Evolutionary conservation across 1,140 invertebrate genomes (phyloP), one percentile per base, ranked within the genome.

Genomic region (Pachypeltis micranthus): DNA sequence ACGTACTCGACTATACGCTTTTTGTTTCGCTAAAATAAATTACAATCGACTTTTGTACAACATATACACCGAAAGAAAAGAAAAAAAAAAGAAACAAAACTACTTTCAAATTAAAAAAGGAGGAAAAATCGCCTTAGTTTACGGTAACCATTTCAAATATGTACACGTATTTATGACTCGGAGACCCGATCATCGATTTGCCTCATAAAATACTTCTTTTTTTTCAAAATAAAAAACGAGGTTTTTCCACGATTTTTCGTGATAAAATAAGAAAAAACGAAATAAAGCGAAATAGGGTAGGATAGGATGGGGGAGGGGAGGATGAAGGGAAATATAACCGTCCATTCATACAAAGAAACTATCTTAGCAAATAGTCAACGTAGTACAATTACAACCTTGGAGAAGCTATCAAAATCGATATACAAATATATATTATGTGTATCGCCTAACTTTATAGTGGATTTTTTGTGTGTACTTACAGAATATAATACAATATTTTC

Each of bases 381-480:
- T 59, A 34, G 55, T 26, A 23, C 31, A 44, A 58, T 63, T 63
- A 63, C 62, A 63, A 63, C 62, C 62, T 63, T 63, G 26, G 60
- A 62, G 60, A 59, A 62, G 31, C 61, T 63, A 63, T 63, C 62
- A 63, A 63, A 63, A 63, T 63, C 25, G 62, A 63, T 63, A 63
- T 63, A 63, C 62, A 63, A 63, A 63, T 63, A 63, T 63, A 62
- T 62, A 63, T 27, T 61, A 26, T 51, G 51, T 19, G n/a, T 59
- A 59, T 59, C 14, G 29, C 29, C 55, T 58, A 54, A 58, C 23
- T 62, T 26, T 57, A 62, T 25, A 62, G 47, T 27, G 39, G 21
- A 51, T 51, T 51, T 39, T 39, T 28, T 44, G 21, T 62, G 60
- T 62, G 44, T 62, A 62, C 24, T 62, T 62, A 62, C 60, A 62